Evolutionary conservation across 2,113 vertebrate species (phyloP).

Genomic region (Pluvianellus socialis): DNA sequence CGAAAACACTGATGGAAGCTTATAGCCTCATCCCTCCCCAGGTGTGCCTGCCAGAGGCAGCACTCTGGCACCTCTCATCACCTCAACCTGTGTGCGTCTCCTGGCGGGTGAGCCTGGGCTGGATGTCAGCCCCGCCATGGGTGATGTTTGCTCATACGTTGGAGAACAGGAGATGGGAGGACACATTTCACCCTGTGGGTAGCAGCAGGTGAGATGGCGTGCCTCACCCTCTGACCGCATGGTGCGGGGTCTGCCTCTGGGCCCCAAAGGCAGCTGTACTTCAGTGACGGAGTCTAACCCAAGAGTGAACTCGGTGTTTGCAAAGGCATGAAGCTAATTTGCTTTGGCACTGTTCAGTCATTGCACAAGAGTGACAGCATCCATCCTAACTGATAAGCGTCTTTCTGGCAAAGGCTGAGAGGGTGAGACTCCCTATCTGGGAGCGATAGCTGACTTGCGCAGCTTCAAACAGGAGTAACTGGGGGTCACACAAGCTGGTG

Average conservation of each 20-base stretch:
- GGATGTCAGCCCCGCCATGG: fast-evolving
- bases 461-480: not conserved
- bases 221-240: fast-evolving
- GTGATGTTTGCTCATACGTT: fast-evolving
- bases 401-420: not conserved
- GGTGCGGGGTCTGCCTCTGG: not conserved
- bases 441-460: fast-evolving
- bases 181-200: fast-evolving
- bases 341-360: not conserved
- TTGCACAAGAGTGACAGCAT: not conserved
- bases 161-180: not conserved
- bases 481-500: not conserved
- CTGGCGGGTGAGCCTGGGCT: not conserved
- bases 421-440: not conserved
- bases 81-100: not conserved
- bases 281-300: not conserved
- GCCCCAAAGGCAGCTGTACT: no score
- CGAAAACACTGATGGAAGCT: not conserved
- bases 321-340: not conserved
- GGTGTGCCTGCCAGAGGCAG: no score
- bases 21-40: no score
- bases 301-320: not conserved
- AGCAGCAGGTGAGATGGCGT: not conserved
- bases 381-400: not conserved
- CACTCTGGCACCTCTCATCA: fast-evolving